A percentile compares a stretch with the other conserved stretches of the same genome.
phyloP scores from a whole-genome alignment of 2,797 vertebrate genomes.

The Okamejei kenojei region DNA sequence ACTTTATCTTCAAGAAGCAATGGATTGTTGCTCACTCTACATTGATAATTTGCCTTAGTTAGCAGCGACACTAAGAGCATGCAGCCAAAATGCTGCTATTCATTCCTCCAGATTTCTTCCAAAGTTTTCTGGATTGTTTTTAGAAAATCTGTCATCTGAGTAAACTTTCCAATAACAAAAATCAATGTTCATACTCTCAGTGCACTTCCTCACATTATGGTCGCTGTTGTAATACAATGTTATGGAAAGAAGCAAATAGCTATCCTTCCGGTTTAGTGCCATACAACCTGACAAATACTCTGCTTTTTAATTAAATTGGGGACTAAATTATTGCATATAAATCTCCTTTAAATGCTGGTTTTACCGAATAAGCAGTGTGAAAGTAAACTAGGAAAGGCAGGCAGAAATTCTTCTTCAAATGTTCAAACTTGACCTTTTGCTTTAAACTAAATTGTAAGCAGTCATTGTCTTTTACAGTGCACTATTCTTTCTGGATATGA shows the following conservation, averaged over 20 bases:
- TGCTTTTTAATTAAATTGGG: not conserved
- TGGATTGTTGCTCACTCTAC: too few relatives aligned
- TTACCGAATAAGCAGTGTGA: not conserved
- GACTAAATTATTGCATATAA: not conserved
- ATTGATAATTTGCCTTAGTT: too few relatives aligned
- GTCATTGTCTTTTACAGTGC: not conserved
- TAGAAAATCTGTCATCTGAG: not conserved
- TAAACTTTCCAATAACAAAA: not conserved
- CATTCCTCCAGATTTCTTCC: too few relatives aligned
- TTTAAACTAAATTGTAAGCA: conserved; percentile 27
- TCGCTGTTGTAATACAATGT: not conserved
- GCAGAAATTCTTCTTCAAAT: conserved; percentile 8
- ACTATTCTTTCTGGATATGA: conserved; percentile 5
- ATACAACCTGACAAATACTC: not conserved
- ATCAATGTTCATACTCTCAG: not conserved
- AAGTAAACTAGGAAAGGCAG: not conserved
- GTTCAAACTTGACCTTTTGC: conserved; percentile 21
- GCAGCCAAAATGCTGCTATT: not conserved
- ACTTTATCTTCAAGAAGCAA: too few relatives aligned
- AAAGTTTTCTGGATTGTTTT: not conserved
- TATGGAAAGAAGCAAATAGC: not conserved
- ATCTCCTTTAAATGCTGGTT: not conserved
- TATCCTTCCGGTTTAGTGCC: not conserved
- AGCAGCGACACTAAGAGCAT: too few relatives aligned
- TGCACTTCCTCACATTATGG: not conserved